Base-by-base conservation (phyloP, 2,888 invertebrate species). In the Syrista parreyssii region DNA sequence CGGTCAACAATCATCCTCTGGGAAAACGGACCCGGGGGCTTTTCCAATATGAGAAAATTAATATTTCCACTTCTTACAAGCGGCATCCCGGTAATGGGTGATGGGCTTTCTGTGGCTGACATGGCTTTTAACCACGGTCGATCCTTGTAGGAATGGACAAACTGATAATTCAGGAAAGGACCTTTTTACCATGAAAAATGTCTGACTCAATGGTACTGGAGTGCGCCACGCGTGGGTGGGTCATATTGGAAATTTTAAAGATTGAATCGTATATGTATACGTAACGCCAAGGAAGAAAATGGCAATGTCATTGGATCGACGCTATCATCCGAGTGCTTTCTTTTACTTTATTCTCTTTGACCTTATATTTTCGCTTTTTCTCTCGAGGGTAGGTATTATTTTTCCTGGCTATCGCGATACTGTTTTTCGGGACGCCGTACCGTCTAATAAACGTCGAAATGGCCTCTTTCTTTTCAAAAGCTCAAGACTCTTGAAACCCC, bases 31-130 rank as follows among this genome's bases (percentile, higher is more conserved):
- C 12, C 32, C 31, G 4, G 33, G 33, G 9, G 31, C 71, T 71
- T 71, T 71, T 71, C 71, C 71, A 32, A 33, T 71, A 33, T 15
- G 71, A 32, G 71, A 71, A 71, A 71, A 71, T 71, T 71, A 71
- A 71, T 71, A 71, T 71, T 71, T 71, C 71, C 31, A 71, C 71
- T 71, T 71, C 71, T 55, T 55, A 23, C 55, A 55, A 55, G 23
- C 23, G 55, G 23, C 55, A 23, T 55, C 55, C 23, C 6, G 23
- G 55, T 55, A 55, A 55, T 55, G 55, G 55, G 23, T 6, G 55
- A 55, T 55, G 55, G 55, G 55, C 55, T 55, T 55, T 55, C 55
- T 55, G 55, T 55, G 55, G 55, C 55, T 23, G 23, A 55, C 55
- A 23, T 55, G 55, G 55, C 55, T 55, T 55, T 55, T 55, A 55